Conservation (phyloP, 2,113 vertebrate genomes). For the Sinocyclocheilus rhinocerous region DNA sequence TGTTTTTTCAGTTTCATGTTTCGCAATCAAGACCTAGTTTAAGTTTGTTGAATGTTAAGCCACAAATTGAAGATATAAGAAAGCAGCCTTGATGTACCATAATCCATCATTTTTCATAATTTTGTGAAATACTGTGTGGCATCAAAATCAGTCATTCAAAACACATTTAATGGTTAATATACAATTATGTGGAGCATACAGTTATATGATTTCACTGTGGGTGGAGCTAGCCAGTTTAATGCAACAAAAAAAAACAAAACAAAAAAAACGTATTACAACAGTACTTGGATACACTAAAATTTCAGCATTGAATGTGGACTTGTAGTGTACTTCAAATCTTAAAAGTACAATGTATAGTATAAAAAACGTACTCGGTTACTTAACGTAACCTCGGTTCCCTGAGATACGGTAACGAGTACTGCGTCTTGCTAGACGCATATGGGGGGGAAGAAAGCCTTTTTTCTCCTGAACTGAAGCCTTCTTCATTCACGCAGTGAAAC, state of each 20-base stretch:
- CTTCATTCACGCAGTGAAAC: too few relatives aligned
- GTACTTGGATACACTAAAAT: neutral
- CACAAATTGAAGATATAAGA: neutral
- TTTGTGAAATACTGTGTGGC: neutral
- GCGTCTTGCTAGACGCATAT: too few relatives aligned
- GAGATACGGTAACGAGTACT: too few relatives aligned
- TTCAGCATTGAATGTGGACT: neutral
- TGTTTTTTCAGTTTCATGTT: neutral
- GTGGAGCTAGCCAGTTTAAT: neutral
- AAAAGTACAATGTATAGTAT: neutral
- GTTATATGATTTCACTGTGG: neutral
- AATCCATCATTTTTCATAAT: neutral
- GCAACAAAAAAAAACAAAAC: neutral
- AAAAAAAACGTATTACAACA: neutral
- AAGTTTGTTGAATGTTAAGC: neutral
- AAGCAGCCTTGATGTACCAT: neutral
- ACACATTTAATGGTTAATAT: neutral
- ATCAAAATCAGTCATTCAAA: neutral
- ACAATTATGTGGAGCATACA: neutral
- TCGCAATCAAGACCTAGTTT: neutral
- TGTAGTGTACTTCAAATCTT: neutral
- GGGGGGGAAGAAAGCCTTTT: too few relatives aligned
- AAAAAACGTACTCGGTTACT: too few relatives aligned
- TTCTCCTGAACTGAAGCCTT: too few relatives aligned
- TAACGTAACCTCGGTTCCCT: too few relatives aligned